Evolutionary conservation across 2,888 invertebrate species (phyloP), one percentile per base, ranked within the genome.

Genomic region (Abscondita cerata): DNA sequence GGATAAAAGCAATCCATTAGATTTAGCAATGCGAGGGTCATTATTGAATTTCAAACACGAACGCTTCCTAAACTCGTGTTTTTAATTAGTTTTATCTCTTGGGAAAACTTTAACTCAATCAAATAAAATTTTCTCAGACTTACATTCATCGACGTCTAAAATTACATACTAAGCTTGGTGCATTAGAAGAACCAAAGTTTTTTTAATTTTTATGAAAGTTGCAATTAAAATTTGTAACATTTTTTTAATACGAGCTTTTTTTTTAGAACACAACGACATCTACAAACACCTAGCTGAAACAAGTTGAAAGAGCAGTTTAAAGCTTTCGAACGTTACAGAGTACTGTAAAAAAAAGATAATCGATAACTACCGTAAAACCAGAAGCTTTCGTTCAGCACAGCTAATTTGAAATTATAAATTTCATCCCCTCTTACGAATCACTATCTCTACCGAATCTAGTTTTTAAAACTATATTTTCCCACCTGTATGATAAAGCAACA

Each of bases 21-120:
- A 57, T 57, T 51, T 57, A 20, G 41, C 13, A 33, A 51, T 31
- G 41, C 41, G 51, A 57, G 57, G 57, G 57, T 44, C 41, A 51
- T 57, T 57, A 57, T 57, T 54, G 52, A 44, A 50, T 51, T 54
- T 59, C 58, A 51, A 48, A 52, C 51, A 44, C 47, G 51, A 20
- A 53, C 55, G 52, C 58, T 54, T 64, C 54, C 53, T 54, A 64
- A 61, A 54, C 61, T 61, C 61, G 53, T 61, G 64, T 58, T 64
- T 61, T 64, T 58, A 64, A 61, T 61, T 61, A 61, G 54, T 58
- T 58, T 50, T 13, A 50, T 53, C 52, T 58, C 58, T 38, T 12
- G 44, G 58, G 64, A 57, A 58, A 48, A 50, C 40, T 44, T 34
- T 48, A 61, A 56, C 58, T 41, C 55, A 53, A 64, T 61, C 52